Percentiles rank a stretch among this genome's conserved stretches.
These are phyloP conservation scores for Unio pictorum DNA, from an alignment of 2,888 invertebrate genomes.

Conservation along the genomic window DNA sequence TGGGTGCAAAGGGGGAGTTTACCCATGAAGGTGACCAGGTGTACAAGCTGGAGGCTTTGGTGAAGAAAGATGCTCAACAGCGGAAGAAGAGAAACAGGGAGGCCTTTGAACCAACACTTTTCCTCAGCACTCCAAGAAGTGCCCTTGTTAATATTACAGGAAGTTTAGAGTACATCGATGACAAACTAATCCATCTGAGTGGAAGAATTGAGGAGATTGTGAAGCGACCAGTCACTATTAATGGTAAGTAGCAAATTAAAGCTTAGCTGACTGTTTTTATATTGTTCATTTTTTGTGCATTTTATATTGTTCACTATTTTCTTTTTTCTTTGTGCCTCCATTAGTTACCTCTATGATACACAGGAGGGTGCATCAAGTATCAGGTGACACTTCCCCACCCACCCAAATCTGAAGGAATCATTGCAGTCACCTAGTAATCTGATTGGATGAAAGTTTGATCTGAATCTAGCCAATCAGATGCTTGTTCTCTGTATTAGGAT, in stretches of 20 bases:
- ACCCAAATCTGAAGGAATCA: no score
- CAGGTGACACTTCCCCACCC: no score
- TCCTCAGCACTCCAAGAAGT: conserved; percentile 37
- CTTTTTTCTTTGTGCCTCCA: neutral
- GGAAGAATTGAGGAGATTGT: conserved; percentile 36
- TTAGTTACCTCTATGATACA: no score
- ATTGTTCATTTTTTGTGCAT: conserved; percentile 4
- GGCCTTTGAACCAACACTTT: conserved; percentile 33
- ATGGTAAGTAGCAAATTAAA: conserved; percentile 28
- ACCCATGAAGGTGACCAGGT: conserved; percentile 30
- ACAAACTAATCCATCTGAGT: conserved; percentile 33
- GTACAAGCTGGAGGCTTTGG: conserved; percentile 38
- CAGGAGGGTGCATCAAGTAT: no score
- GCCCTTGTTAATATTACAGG: conserved; percentile 38
- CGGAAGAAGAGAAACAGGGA: conserved; percentile 14
- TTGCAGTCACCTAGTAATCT: no score
- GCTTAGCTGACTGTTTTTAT: no score
- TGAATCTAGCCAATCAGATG: no score
- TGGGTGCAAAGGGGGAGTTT: conserved; percentile 35
- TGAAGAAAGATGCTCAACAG: conserved; percentile 20
- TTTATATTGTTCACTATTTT: conserved; percentile 1
- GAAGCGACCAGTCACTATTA: conserved; percentile 39
- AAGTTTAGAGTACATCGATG: conserved; percentile 30
- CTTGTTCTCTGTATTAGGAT: no score
- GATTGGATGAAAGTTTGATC: no score